Base-by-base conservation (phyloP, 37 sponge, comb jelly and placozoan species). In the Cladorhizidae sp. region DNA sequence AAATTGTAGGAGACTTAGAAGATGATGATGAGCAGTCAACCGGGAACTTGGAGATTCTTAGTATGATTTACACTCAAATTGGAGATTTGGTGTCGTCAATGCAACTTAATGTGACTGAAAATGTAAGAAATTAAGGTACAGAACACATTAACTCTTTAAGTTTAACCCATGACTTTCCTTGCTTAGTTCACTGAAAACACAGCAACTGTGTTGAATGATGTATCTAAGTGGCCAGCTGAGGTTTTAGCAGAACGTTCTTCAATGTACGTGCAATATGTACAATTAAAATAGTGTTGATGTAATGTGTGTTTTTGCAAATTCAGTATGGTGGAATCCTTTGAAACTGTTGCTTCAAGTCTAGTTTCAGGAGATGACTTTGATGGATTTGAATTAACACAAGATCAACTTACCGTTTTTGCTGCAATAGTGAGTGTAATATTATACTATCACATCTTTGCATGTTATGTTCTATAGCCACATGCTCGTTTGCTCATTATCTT, bases 241-340 rank as follows among this genome's bases (percentile, higher is more conserved):
- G 69, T 68, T 28, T 31, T 87, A 5, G 25, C 57, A 25, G 55
- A 75, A 26, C 31, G 37, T 20, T 74, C 82, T 50, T 75, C 82
- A 21, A 35, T 14, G 88, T 87, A 58, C 29, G 57, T 45, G 26
- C 7, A 50, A 1, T 7, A 40, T 37, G 49, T 23, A 42, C 32
- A 37, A 42, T 29, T 15, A 22, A 68, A 18, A 40, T 25, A 41
- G 0, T 45, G 32, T 39, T 50, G 45, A 39, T 62, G 15, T 2
- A 6, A 63, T 73, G 20, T 32, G 64, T 64, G 43, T 18, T 68
- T 67, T 50, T 75, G 0, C 37, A 45, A 0, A 32, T 75, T 39
- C 45, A 87, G 88, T 20, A 28, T 87, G 52, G 71, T 87, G 9
- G 20, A 58, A n/a, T 57, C 77, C 23, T 69, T 76, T 81, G 88